Evolutionary conservation across 2,797 vertebrate genomes (phyloP).

Genomic region (Falco peregrinus): DNA sequence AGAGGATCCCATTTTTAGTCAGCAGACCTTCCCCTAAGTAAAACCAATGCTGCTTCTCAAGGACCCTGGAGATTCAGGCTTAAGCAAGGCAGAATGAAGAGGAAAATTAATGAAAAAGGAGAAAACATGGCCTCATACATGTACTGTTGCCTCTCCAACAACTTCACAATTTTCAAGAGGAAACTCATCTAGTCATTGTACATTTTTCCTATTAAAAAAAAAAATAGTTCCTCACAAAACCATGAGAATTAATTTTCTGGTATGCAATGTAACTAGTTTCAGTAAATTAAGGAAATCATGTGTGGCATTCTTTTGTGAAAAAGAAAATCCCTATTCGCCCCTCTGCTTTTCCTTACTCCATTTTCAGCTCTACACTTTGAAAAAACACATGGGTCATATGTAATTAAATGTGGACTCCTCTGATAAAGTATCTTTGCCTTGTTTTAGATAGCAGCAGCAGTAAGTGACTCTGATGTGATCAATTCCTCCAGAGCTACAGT

Average conservation of each 20-base stretch:
- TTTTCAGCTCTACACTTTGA: not conserved
- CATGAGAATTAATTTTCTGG: not conserved
- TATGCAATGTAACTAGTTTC: not conserved
- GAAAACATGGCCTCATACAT: not conserved
- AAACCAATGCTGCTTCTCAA: not conserved
- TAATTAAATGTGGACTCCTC: not conserved
- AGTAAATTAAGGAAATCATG: conserved; percentile 32
- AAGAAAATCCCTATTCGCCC: not conserved
- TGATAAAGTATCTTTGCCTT: not conserved
- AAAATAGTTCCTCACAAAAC: not conserved
- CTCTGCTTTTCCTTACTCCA: not conserved
- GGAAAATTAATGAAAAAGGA: not conserved
- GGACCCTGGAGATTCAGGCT: not conserved
- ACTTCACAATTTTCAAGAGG: not conserved
- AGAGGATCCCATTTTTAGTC: not conserved
- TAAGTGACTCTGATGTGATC: not conserved
- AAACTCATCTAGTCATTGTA: not conserved
- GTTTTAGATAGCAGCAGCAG: not conserved
- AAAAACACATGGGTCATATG: not conserved
- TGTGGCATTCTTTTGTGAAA: not conserved
- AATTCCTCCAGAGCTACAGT: not conserved
- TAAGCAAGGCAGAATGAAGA: not conserved
- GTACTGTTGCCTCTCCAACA: not conserved
- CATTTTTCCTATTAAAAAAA: not conserved
- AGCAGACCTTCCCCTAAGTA: not conserved